phyloP scores from a whole-genome alignment of 2,113 vertebrate genomes.

The Oryzias javanicus region DNA sequence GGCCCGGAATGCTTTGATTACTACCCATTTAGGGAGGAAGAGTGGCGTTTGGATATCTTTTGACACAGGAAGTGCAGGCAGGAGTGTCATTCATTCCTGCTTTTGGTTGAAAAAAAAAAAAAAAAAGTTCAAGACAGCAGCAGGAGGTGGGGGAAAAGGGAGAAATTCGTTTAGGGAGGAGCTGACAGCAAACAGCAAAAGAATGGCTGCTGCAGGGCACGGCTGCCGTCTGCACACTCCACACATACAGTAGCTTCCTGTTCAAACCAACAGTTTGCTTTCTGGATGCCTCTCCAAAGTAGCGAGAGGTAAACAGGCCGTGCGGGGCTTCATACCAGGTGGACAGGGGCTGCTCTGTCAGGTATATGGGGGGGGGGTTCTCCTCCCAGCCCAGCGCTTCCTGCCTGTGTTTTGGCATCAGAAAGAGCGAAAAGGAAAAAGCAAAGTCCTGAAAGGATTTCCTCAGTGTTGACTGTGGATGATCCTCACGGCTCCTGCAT shows the following conservation, averaged over 20 bases:
- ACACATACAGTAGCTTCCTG: slow-evolving; percentile 23
- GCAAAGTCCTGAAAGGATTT: slow-evolving; percentile 70
- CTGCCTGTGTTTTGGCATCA: slow-evolving; percentile 70
- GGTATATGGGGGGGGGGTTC: slow-evolving; percentile 25
- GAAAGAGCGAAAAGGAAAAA: slow-evolving; percentile 62
- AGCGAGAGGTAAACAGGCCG: slow-evolving; percentile 6
- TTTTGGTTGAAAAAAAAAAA: slow-evolving; percentile 12
- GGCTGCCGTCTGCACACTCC: slow-evolving; percentile 40
- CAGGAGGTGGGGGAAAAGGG: slow-evolving; percentile 6
- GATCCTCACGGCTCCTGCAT: slow-evolving; percentile 68
- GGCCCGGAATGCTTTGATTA: slow-evolving; percentile 73
- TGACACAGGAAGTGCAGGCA: slow-evolving; percentile 69
- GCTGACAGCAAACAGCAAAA: slow-evolving; percentile 60
- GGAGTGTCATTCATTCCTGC: slow-evolving; percentile 56
- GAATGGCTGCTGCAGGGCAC: slow-evolving; percentile 58
- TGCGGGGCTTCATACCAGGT: slow-evolving; percentile 33
- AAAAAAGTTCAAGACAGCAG: slow-evolving; percentile 3
- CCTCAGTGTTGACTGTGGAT: slow-evolving; percentile 66
- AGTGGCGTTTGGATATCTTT: slow-evolving; percentile 62
- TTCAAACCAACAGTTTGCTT: slow-evolving; percentile 11
- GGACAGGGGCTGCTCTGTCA: slow-evolving; percentile 35
- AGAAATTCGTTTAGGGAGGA: slow-evolving; percentile 41
- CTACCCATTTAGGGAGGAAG: slow-evolving; percentile 62
- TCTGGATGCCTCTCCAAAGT: slow-evolving; percentile 23
- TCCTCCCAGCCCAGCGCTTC: slow-evolving; percentile 39